Percentiles rank a stretch among this genome's conserved stretches.
phyloP scores from a whole-genome alignment of 2,797 vertebrate species.

The Myripristis jacobus region DNA sequence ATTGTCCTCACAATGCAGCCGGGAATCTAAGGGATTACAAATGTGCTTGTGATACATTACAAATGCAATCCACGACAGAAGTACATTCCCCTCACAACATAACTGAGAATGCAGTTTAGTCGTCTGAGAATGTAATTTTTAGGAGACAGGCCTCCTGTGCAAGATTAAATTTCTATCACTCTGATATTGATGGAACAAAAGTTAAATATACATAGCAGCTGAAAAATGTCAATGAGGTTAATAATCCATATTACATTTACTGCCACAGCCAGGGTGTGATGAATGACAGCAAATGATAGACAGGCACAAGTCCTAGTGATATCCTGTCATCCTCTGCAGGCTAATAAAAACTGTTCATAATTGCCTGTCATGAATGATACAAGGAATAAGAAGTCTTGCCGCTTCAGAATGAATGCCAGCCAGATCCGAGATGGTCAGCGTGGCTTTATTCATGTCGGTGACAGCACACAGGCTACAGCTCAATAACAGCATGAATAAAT shows the following conservation, averaged over 20 bases:
- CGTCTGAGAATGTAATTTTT: too few species aligned
- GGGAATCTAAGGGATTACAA: too few species aligned
- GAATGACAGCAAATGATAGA: slow-evolving; percentile 33
- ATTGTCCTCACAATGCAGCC: too few species aligned
- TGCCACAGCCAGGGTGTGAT: neutral
- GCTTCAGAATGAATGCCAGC: slow-evolving; percentile 42
- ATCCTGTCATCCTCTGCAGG: slow-evolving; percentile 35
- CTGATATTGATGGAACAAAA: slow-evolving; percentile 23
- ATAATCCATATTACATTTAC: neutral
- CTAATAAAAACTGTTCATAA: slow-evolving; percentile 56
- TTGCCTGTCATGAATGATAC: slow-evolving; percentile 50
- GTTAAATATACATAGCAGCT: neutral
- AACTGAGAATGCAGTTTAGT: too few species aligned
- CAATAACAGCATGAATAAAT: slow-evolving; percentile 46
- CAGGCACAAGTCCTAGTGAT: slow-evolving; percentile 49
- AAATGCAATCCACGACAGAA: too few species aligned
- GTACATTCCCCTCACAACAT: too few species aligned
- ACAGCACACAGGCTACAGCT: slow-evolving; percentile 36
- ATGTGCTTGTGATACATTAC: too few species aligned
- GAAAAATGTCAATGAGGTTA: neutral
- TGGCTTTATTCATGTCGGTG: slow-evolving; percentile 40
- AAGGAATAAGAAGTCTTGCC: slow-evolving; percentile 14
- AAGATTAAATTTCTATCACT: slow-evolving; percentile 6
- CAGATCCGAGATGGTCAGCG: slow-evolving; percentile 30
- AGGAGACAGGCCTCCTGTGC: too few species aligned